Conservation (phyloP, 2,888 invertebrate genomes). For the Caenorhabditis afra region DNA sequence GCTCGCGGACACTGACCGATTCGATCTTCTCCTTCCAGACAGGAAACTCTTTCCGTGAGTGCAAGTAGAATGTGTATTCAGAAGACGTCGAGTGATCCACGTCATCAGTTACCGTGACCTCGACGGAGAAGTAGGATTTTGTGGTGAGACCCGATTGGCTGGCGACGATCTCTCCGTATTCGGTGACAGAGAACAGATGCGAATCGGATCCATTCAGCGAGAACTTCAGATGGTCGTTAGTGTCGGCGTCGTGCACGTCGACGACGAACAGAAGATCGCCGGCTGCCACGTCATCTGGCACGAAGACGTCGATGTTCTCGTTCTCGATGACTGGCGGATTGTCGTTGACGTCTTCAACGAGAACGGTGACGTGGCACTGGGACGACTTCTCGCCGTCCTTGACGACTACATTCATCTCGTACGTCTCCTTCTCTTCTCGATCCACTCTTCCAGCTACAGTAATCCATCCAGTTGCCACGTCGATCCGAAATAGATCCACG, state of each 20-base stretch:
- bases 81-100: slow-evolving; percentile 24
- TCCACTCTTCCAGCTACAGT: slow-evolving; percentile 91
- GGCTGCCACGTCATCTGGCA: slow-evolving; percentile 33
- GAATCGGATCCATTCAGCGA: slow-evolving; percentile 33
- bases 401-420: slow-evolving; percentile 84
- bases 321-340: slow-evolving; percentile 86
- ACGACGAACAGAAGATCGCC: slow-evolving; percentile 61
- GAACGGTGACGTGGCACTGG: slow-evolving; percentile 86
- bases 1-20: slow-evolving; percentile 30
- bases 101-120: slow-evolving; percentile 31
- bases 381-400: slow-evolving; percentile 14
- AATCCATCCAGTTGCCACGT: slow-evolving; percentile 90
- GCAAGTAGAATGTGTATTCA: slow-evolving; percentile 29
- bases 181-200: slow-evolving; percentile 34
- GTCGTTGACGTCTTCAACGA: slow-evolving; percentile 94
- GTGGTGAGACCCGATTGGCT: slow-evolving; percentile 10
- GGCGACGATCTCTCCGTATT: slow-evolving; percentile 84
- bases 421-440: slow-evolving; percentile 91
- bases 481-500: slow-evolving; percentile 88
- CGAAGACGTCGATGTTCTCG: slow-evolving; percentile 63
- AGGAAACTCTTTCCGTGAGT: slow-evolving; percentile 21
- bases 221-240: slow-evolving; percentile 22
- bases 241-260: slow-evolving; percentile 61
- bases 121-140: neutral
- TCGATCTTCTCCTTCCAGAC: slow-evolving; percentile 30